Evolutionary conservation across 2,113 vertebrate genomes (phyloP).

Genomic region (Thalassoma bifasciatum): DNA sequence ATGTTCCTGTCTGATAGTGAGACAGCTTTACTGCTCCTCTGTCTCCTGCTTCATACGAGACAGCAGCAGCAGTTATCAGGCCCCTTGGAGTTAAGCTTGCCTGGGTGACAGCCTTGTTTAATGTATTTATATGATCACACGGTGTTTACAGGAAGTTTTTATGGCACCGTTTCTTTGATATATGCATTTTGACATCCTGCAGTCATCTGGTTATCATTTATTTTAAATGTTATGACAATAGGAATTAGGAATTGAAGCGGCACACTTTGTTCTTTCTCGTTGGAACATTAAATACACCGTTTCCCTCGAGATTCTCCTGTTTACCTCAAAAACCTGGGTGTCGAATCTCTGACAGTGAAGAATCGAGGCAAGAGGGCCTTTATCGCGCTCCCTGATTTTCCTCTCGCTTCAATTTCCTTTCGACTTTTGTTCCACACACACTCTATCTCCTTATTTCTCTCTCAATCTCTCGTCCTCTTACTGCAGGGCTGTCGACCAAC

Average conservation of each 20-base stretch:
- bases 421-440: not conserved
- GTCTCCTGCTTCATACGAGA: constrained; percentile 58
- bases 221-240: constrained; percentile 19
- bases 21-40: constrained; percentile 65
- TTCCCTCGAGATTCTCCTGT: constrained; percentile 24
- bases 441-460: constrained; percentile 10
- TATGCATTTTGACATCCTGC: constrained; percentile 18
- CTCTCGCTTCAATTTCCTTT: constrained; percentile 20
- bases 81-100: constrained; percentile 50
- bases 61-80: constrained; percentile 59
- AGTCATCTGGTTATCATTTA: constrained; percentile 41
- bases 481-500: constrained; percentile 48
- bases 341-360: constrained; percentile 35
- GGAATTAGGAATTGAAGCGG: constrained; percentile 21
- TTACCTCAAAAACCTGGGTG: constrained; percentile 25
- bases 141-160: constrained; percentile 59
- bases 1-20: constrained; percentile 71
- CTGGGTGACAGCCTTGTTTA: constrained; percentile 58
- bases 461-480: constrained; percentile 18
- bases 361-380: constrained; percentile 12
- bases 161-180: constrained; percentile 38
- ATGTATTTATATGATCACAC: constrained; percentile 60
- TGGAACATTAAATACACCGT: constrained; percentile 6
- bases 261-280: not conserved
- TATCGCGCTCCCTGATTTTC: constrained; percentile 30